phyloP scores from a whole-genome alignment of 2,888 invertebrate genomes.

The Synergus gifuensis region DNA sequence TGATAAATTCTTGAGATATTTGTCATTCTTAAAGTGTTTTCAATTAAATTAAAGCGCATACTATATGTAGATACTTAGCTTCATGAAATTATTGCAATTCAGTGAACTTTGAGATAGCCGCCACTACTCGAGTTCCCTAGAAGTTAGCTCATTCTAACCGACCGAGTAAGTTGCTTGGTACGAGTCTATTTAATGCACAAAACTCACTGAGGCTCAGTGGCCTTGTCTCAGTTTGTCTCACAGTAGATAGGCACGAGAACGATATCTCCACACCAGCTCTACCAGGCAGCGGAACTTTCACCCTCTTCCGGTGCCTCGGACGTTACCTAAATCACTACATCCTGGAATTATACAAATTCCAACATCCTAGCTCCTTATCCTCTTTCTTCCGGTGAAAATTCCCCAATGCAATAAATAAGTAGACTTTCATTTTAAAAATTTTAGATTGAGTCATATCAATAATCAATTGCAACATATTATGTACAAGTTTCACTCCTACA shows the following conservation, averaged over 20 bases:
- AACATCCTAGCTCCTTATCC: conserved; percentile 30
- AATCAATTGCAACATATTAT: too few species aligned
- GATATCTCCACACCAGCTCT: conserved; percentile 32
- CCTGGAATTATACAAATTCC: conserved; percentile 36
- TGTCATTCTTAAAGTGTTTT: neutral
- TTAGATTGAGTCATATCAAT: neutral
- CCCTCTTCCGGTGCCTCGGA: conserved; percentile 36
- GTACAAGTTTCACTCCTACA: too few species aligned
- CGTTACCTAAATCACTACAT: conserved; percentile 31
- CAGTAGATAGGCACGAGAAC: conserved; percentile 24
- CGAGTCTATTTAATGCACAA: conserved; percentile 1
- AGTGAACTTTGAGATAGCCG: neutral
- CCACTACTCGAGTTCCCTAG: neutral
- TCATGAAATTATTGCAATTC: neutral
- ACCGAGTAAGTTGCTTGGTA: conserved; percentile 11
- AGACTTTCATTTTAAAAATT: neutral
- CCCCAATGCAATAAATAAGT: neutral
- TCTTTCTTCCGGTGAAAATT: conserved; percentile 30
- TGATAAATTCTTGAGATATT: neutral
- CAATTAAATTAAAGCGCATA: neutral
- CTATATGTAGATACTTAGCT: neutral
- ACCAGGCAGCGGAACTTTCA: conserved; percentile 33
- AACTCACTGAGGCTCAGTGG: conserved; percentile 25
- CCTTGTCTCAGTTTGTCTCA: conserved; percentile 27
- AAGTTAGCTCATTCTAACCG: conserved; percentile 20